phyloP scores from a whole-genome alignment of 1,140 invertebrate species.

The Cydia strobilella region DNA sequence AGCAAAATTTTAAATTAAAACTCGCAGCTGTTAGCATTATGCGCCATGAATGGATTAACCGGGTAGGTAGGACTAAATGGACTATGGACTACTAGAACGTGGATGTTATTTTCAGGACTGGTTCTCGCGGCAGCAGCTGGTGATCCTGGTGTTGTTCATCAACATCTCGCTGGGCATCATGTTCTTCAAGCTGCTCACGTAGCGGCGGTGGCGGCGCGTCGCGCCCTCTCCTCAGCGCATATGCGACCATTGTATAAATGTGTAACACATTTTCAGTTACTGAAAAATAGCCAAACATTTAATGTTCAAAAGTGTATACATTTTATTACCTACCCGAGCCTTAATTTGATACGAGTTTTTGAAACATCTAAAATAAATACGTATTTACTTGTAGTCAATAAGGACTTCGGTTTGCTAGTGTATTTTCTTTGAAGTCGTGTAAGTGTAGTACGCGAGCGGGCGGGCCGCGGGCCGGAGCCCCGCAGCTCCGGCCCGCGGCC shows the following conservation, averaged over 20 bases:
- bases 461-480: neutral
- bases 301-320: constrained; percentile 54
- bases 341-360: constrained; percentile 55
- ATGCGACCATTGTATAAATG: constrained; percentile 56
- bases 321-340: constrained; percentile 42
- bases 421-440: constrained; percentile 67
- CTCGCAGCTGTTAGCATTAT: too few species aligned
- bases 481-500: neutral
- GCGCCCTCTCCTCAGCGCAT: constrained; percentile 50
- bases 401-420: constrained; percentile 73
- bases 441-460: constrained; percentile 57
- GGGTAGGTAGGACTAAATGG: neutral
- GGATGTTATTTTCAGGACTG: constrained; percentile 88
- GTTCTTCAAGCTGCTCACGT: constrained; percentile 98
- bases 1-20: too few species aligned
- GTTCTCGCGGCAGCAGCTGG: constrained; percentile 97
- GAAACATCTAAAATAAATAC: constrained; percentile 45
- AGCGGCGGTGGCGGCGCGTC: constrained; percentile 80
- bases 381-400: constrained; percentile 55
- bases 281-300: constrained; percentile 52
- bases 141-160: constrained; percentile 96
- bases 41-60: too few species aligned
- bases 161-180: constrained; percentile 98
- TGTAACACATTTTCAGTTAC: constrained; percentile 48
- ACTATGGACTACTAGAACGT: constrained; percentile 26